Conservation (phyloP, 2,113 vertebrate species). For the Phalacrocorax brasilianus region DNA sequence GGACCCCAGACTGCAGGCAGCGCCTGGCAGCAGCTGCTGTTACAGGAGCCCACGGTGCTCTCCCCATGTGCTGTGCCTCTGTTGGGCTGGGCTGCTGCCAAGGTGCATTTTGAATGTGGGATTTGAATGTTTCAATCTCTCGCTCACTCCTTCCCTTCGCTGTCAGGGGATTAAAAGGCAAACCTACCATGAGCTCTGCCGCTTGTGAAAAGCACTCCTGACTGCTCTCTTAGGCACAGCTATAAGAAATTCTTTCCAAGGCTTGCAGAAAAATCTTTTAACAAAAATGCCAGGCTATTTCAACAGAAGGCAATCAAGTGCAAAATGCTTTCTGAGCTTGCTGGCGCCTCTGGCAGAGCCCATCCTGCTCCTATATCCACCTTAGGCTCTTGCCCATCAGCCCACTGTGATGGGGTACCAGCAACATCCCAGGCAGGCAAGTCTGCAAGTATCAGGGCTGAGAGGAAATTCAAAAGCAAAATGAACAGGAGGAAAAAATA, state of each 20-base stretch:
- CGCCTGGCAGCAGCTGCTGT: background rate
- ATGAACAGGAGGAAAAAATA: background rate
- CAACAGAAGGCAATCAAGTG: background rate
- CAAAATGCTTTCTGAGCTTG: background rate
- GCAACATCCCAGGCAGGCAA: background rate
- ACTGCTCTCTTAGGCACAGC: background rate
- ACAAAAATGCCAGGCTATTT: background rate
- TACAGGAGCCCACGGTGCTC: fast-evolving
- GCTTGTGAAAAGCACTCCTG: background rate
- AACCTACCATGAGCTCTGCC: background rate
- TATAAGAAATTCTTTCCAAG: background rate
- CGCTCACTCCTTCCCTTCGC: fast-evolving
- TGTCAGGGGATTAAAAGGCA: background rate
- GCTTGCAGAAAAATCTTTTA: background rate
- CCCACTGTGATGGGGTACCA: background rate
- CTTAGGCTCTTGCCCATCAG: background rate
- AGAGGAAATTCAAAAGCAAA: background rate
- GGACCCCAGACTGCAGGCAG: background rate
- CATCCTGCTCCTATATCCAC: background rate
- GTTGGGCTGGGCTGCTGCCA: background rate
- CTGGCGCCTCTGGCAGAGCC: background rate
- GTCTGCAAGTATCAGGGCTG: background rate
- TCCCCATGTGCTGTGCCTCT: no score
- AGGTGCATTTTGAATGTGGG: background rate
- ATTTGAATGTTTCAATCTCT: background rate